Conservation (phyloP, 1,140 invertebrate species). For the Brachionus asplanchnoidis region DNA sequence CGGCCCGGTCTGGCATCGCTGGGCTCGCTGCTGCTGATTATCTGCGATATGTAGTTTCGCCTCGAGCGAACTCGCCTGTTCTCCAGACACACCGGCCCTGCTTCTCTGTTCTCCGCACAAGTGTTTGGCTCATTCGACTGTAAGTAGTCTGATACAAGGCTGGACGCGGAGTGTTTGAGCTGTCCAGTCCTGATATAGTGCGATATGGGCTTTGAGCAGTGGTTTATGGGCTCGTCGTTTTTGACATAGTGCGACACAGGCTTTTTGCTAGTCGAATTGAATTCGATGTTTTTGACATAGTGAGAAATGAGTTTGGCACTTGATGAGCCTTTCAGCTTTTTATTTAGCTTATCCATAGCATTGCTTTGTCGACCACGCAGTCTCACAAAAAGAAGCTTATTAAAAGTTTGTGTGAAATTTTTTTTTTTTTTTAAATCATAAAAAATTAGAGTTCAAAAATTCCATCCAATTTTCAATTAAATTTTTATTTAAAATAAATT, state of each 20-base stretch:
- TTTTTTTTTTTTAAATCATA: not conserved
- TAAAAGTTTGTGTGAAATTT: not conserved
- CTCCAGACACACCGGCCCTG: not conserved
- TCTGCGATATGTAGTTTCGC: not conserved
- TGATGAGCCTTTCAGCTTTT: not conserved
- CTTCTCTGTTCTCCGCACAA: not conserved
- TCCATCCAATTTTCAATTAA: not conserved
- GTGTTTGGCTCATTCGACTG: not conserved
- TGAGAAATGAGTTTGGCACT: not conserved
- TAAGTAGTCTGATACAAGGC: not conserved
- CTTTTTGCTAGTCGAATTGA: not conserved
- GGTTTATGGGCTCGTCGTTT: not conserved
- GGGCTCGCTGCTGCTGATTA: not conserved
- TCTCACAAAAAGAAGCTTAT: not conserved
- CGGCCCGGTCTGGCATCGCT: not conserved
- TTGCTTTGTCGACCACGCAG: not conserved
- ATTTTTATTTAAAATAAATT: not conserved
- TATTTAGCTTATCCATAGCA: not conserved
- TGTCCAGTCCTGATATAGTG: not conserved
- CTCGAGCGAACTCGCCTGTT: not conserved
- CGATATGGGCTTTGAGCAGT: not conserved
- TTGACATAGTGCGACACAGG: conserved; percentile 8
- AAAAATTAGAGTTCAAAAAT: not conserved
- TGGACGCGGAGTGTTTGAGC: not conserved
- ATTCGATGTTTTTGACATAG: conserved; percentile 2